Evolutionary conservation across 2,888 invertebrate species (phyloP).

Genomic region (Drosophila tripunctata): DNA sequence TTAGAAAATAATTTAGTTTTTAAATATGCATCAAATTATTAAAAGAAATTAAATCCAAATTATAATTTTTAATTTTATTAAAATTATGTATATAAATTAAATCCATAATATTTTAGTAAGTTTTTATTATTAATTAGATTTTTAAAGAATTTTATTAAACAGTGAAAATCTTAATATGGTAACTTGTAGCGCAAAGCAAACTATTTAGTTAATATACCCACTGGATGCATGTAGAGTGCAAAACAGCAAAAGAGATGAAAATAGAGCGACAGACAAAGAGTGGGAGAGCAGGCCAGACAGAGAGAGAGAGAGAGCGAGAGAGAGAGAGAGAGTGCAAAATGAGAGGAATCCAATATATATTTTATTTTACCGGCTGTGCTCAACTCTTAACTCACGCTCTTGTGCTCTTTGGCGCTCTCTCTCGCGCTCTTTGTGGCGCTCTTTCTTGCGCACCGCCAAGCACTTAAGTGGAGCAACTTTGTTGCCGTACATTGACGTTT

Average conservation of each 20-base stretch:
- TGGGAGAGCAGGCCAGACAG: not conserved
- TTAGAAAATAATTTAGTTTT: too few species aligned
- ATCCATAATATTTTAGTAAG: too few species aligned
- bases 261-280: conserved; percentile 3
- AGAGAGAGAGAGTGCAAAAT: too few species aligned
- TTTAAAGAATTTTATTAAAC: too few species aligned
- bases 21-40: too few species aligned
- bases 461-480: conserved; percentile 58
- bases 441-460: not conserved
- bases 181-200: not conserved
- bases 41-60: too few species aligned
- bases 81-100: too few species aligned
- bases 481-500: conserved; percentile 74
- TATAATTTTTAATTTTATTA: too few species aligned
- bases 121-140: too few species aligned
- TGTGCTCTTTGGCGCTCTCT: conserved; percentile 4
- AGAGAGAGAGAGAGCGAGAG: not conserved
- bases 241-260: conserved; percentile 18
- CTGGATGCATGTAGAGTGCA: conserved; percentile 4
- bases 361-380: conserved; percentile 15
- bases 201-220: not conserved
- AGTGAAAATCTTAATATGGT: not conserved
- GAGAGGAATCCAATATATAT: too few species aligned
- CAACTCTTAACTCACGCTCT: not conserved
- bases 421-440: conserved; percentile 13